Evolutionary conservation across 2,797 vertebrate species (phyloP), one percentile per base, ranked within the genome.

Genomic region (Lepilemur ruficaudatus): DNA sequence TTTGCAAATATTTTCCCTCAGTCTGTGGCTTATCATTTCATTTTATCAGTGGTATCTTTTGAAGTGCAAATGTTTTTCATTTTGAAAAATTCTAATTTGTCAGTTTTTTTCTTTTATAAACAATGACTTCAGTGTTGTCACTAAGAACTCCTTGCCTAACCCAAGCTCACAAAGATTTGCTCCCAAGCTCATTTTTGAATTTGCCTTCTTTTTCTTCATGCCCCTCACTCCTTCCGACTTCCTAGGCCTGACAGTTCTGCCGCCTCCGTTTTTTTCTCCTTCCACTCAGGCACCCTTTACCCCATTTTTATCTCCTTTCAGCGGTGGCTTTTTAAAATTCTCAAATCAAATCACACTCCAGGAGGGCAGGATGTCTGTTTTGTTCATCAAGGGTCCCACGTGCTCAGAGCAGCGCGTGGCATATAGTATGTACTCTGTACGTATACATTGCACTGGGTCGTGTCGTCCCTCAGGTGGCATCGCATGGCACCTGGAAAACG

Each of bases 1-100:
- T 46, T 57, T 83, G 15, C 38, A 55, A 67, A 82, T 38, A 55
- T 55, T 52, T 61, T 63, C 41, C 23, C 15, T 81, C 76, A 25
- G 23, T 32, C 28, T 59, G 76, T 52, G 46, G 30, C 18, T 63
- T 23, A 63, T 50, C 80, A 28, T 59, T 69, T 70, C 78, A 28
- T 91, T 48, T 91, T 30, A 17, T 85, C 75, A 22, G 0, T 81
- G 15, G 43, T 81, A 41, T 87, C 28, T 30, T 88, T 81, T 43
- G 76, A 73, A 35, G 67, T 65, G 35, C 28, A 50, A 88, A n/a
- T 88, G 55, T 52, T 93, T 93, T 65, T 46, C 28, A 57, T 94
- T 89, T 88, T 73, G 55, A 88, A 55, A 70, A 72, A n/a, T 30
- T 57, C 35, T 5, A 35, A 73, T 89, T n/a, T 65, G 30, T 65